Percentiles rank a stretch among this genome's conserved stretches.
Conservation (phyloP, 2,113 vertebrate species). For the Triplophysa siluroides region DNA sequence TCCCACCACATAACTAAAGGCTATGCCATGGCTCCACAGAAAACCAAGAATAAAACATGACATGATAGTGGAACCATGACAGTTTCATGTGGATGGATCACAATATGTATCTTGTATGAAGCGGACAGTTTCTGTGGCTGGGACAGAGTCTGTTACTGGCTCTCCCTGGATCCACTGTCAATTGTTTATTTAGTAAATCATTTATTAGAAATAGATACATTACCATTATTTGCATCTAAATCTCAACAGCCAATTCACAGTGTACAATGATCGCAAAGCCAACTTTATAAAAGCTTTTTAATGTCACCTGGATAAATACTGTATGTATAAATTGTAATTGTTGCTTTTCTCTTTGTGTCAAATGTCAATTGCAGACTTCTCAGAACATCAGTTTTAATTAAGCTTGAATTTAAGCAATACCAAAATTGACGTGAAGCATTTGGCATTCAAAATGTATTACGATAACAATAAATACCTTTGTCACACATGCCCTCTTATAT, state of each 20-base stretch:
- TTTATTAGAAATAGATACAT: conserved; percentile 4
- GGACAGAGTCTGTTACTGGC: too few species aligned
- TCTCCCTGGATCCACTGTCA: too few species aligned
- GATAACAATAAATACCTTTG: neutral
- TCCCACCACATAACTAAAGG: too few species aligned
- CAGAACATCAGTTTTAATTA: neutral
- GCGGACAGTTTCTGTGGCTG: too few species aligned
- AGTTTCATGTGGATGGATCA: too few species aligned
- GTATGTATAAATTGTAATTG: neutral
- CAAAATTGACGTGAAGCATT: neutral
- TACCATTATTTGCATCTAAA: neutral
- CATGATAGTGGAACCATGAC: too few species aligned
- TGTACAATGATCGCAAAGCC: neutral
- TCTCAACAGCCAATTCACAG: too few species aligned
- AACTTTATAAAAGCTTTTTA: neutral
- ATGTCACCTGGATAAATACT: conserved; percentile 7
- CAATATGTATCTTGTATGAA: too few species aligned
- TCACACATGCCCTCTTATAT: conserved; percentile 1
- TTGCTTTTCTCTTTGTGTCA: conserved; percentile 4
- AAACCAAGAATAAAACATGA: too few species aligned
- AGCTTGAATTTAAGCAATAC: neutral
- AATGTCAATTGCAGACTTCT: conserved; percentile 6
- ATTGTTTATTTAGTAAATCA: neutral
- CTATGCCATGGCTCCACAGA: too few species aligned
- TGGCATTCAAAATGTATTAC: neutral